Evolutionary conservation across 2,113 vertebrate species (phyloP).

Genomic region (Varanus komodoensis): DNA sequence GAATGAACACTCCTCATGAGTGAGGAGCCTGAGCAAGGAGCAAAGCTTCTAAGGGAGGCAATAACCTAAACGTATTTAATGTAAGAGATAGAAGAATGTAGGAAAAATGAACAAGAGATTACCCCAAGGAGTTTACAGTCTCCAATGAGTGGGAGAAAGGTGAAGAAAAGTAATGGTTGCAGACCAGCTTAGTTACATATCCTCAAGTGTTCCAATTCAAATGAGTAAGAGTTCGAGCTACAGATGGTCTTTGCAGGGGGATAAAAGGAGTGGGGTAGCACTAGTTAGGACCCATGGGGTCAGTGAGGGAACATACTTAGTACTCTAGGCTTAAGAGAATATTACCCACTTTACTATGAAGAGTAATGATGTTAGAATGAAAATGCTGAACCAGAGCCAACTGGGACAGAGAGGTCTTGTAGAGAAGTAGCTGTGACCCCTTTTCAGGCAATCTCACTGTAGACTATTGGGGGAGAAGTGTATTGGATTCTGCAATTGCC

Average conservation of each 20-base stretch:
- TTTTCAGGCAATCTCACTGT: neutral
- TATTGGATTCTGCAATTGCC: neutral
- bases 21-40: too few relatives aligned
- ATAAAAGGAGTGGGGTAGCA: neutral
- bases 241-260: neutral
- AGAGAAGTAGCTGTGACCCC: neutral
- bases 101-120: neutral
- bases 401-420: neutral
- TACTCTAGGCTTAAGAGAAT: neutral
- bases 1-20: too few relatives aligned
- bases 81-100: neutral
- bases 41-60: too few relatives aligned
- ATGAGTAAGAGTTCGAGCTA: neutral
- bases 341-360: neutral
- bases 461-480: neutral
- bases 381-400: neutral
- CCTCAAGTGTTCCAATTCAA: neutral
- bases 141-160: neutral
- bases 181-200: too few relatives aligned
- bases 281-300: neutral
- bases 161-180: neutral
- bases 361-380: neutral
- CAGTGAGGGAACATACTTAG: neutral
- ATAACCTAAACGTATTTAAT: too few relatives aligned
- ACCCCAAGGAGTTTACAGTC: neutral